Evolutionary conservation across 1,140 invertebrate genomes (phyloP), one percentile per base, ranked within the genome.

Genomic region (Pogonognathellus flavescens): DNA sequence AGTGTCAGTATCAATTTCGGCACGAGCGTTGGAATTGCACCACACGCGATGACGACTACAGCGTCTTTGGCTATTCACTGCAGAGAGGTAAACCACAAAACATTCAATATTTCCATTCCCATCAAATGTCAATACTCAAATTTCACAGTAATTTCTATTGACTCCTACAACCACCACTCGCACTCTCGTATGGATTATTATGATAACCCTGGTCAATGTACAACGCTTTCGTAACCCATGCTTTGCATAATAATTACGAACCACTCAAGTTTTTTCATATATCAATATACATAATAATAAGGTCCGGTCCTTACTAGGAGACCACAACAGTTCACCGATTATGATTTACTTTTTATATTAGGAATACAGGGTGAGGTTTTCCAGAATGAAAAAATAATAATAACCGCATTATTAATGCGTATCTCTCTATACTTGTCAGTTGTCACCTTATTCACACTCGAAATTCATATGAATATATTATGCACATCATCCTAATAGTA

Each of bases 21-120:
- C 89, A 92, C 87, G 92, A 94, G 87, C 89, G 92, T 49, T 94
- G 93, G 93, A 94, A 94, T 89, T 94, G 93, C 86, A 90, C 92
- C 0, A 90, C 91, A 8, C 89, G 89, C 52, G 89, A 90, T 22
- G 90, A 91, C 20, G 90, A 91, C 59, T 88, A 91, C 84, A 91
- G 89, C 80, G 90, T 92, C 11, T 92, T 92, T 85, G 91, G 91
- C 10, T 89, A 91, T 70, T 91, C 91, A 41, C 85, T 92, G 5
- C 89, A 92, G 83, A 88, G 91, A 89, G 92, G 92, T 91, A 86
- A 1, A 49, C n/a, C 6, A 66, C 11, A 10, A n/a, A 20, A 10
- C 60, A 70, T 13, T 22, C 31, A 41, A 11, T 16, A 16, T 11
- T 49, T 72, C 2, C 16, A 16, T n/a, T 10, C 31, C 16, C 31